Conservation (phyloP, 1,140 invertebrate genomes). For the Diabrotica virgifera region DNA sequence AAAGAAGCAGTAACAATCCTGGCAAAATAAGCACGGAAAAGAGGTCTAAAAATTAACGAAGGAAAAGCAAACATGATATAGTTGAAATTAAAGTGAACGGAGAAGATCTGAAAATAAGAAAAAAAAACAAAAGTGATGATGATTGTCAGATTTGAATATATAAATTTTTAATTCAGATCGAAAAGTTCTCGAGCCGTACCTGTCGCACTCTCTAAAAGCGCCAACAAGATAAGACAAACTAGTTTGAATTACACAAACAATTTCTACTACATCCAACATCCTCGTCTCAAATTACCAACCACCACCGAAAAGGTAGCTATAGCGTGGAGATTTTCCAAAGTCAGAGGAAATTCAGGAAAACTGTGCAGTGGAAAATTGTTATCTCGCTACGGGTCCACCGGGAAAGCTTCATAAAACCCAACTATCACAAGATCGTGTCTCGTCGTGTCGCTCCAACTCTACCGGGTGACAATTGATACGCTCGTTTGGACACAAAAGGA, state of each 20-base stretch:
- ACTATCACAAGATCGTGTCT: background rate
- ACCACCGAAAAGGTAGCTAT: conserved; percentile 1
- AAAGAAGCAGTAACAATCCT: too few relatives aligned
- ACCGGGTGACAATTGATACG: too few relatives aligned
- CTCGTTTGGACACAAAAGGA: too few relatives aligned
- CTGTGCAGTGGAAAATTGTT: conserved; percentile 8
- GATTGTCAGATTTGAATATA: too few relatives aligned
- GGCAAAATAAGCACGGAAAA: too few relatives aligned
- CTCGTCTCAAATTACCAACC: background rate
- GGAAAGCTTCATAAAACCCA: conserved; percentile 10
- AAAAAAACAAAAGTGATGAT: too few relatives aligned
- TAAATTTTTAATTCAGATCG: too few relatives aligned
- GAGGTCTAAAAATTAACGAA: too few relatives aligned
- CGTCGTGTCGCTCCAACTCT: background rate
- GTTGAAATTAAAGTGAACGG: too few relatives aligned
- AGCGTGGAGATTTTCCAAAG: conserved; percentile 7
- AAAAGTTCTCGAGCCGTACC: too few relatives aligned
- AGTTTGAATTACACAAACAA: conserved; percentile 2
- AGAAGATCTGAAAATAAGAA: too few relatives aligned
- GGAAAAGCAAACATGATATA: too few relatives aligned
- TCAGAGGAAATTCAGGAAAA: background rate
- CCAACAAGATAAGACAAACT: background rate
- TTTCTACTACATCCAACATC: background rate
- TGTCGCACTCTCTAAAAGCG: background rate
- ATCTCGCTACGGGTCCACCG: conserved; percentile 9